Evolutionary conservation across 2,113 vertebrate genomes (phyloP), one percentile per base, ranked within the genome.

Genomic region (Etheostoma spectabile): DNA sequence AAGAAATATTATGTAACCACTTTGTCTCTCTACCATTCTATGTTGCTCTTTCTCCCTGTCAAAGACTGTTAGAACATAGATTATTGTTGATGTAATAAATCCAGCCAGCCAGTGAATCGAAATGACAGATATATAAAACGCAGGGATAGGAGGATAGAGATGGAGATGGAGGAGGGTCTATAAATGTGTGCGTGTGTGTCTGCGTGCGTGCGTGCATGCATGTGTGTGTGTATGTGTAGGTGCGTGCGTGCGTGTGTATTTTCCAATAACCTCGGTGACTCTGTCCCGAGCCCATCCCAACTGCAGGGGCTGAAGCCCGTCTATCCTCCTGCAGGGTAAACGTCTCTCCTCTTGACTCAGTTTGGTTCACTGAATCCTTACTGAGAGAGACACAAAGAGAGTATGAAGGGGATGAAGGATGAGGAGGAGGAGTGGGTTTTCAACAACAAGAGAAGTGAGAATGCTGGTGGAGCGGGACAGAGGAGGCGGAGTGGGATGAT

Each of bases 1-100:
- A 93, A 90, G 89, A 91, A 93, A 93, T 89, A 89, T 95, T 94
- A 93, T 84, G 86, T 89, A 95, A 94, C 86, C 70, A 53, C 77
- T 77, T 75, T 15, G 49, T 88, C 64, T 61, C 59, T 79, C 22
- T 35, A 46, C 61, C 52, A 66, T 46, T 51, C 67, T 57, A 33
- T 72, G 19, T 67, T 63, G 62, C 62, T 87, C 78, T 73, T 71
- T 79, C 65, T 87, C 77, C 63, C 79, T 92, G 90, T 91, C 90
- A 92, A 74, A 87, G 78, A 53, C 63, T 52, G 83, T 88, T 79
- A 89, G 80, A 85, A 72, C 53, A 62, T 82, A 64, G 82, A 93
- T 94, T 86, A 91, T 77, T 85, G 76, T 86, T 60, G 75, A 91
- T 84, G 70, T 86, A 83, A 88, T 89, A 87, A 89, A 84, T 82